A percentile compares a stretch with the other conserved stretches of the same genome.
phyloP scores from a whole-genome alignment of 2,113 vertebrate genomes.

The Menura novaehollandiae region DNA sequence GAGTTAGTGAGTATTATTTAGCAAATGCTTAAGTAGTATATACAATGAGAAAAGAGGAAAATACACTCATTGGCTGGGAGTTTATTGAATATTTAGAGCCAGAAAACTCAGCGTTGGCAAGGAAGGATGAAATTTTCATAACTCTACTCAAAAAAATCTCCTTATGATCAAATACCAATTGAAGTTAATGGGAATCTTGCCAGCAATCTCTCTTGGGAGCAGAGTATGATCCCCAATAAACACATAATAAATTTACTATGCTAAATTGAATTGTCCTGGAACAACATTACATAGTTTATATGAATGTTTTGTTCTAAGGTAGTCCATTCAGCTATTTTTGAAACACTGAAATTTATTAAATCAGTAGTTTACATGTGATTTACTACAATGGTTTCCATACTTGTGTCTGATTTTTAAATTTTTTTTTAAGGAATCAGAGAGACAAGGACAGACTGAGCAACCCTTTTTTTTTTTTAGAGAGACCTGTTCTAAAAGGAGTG shows the following conservation, averaged over 20 bases:
- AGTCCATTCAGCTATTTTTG: background rate
- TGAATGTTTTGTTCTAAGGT: background rate
- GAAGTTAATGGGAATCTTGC: background rate
- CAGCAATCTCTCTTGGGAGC: background rate
- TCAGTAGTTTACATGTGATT: background rate
- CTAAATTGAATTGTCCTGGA: background rate
- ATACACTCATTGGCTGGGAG: background rate
- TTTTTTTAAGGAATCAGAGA: background rate
- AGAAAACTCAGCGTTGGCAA: background rate
- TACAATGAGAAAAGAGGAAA: slow-evolving; percentile 17
- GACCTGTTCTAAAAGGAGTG: background rate
- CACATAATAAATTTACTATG: background rate
- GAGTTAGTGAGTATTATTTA: slow-evolving; percentile 15
- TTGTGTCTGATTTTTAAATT: background rate
- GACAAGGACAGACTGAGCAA: background rate
- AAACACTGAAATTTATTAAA: background rate
- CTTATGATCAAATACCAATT: background rate
- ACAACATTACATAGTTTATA: background rate
- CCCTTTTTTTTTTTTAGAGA: background rate
- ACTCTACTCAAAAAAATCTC: background rate
- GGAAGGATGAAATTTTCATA: background rate
- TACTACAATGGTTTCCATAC: background rate
- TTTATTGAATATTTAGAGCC: background rate
- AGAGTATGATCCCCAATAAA: background rate
- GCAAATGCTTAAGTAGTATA: background rate